Conservation (phyloP, 1,140 invertebrate species). For the Oedothorax gibbosus region DNA sequence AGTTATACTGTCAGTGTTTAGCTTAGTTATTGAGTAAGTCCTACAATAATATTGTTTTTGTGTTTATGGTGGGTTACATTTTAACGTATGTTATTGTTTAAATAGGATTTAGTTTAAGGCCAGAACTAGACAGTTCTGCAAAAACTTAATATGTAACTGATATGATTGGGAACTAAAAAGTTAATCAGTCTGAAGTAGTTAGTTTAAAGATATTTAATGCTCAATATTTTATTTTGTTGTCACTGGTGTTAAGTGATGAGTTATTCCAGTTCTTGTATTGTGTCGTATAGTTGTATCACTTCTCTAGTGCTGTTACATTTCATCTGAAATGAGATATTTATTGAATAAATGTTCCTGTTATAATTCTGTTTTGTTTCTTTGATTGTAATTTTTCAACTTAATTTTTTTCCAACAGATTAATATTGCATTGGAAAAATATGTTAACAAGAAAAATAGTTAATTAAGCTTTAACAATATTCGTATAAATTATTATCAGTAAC, state of each 20-base stretch:
- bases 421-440: too few species aligned
- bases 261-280: slow-evolving; percentile 35
- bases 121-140: slow-evolving; percentile 5
- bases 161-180: too few species aligned
- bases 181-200: slow-evolving; percentile 6
- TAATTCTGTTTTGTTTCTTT: slow-evolving; percentile 7
- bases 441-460: too few species aligned
- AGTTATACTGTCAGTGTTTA: too few species aligned
- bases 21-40: background rate
- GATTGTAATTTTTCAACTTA: background rate
- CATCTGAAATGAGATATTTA: slow-evolving; percentile 45
- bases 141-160: background rate
- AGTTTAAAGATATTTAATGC: slow-evolving; percentile 2
- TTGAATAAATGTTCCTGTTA: slow-evolving; percentile 47
- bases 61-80: background rate
- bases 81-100: background rate
- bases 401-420: background rate
- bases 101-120: background rate
- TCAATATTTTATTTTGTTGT: slow-evolving; percentile 40
- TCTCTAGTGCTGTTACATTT: slow-evolving; percentile 36
- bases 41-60: background rate
- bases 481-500: too few species aligned
- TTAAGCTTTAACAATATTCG: too few species aligned
- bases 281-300: slow-evolving; percentile 30
- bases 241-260: background rate